Evolutionary conservation across 2,113 vertebrate species (phyloP).

Genomic region (Brienomyrus brachyistius): DNA sequence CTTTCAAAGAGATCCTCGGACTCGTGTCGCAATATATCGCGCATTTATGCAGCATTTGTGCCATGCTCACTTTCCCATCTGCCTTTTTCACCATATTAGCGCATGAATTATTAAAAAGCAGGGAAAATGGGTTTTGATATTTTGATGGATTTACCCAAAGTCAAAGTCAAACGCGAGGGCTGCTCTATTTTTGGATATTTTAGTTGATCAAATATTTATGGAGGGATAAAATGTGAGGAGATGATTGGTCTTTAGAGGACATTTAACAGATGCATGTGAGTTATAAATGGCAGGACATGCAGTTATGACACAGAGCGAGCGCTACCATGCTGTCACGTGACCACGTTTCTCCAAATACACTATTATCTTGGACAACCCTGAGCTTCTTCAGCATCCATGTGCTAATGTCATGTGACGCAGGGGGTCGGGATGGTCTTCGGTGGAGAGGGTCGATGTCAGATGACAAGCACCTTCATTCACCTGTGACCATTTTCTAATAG

Average conservation of each 20-base stretch:
- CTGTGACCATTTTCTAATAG: background rate
- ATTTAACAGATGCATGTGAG: constrained; percentile 2
- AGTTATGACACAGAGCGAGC: background rate
- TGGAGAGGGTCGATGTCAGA: background rate
- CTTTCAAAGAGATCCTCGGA: background rate
- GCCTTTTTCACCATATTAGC: background rate
- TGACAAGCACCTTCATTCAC: background rate
- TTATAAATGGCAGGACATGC: background rate
- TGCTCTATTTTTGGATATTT: background rate
- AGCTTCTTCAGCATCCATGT: background rate
- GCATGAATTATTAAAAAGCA: constrained; percentile 25
- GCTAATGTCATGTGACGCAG: background rate
- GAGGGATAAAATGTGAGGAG: constrained; percentile 7
- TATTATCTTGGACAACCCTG: background rate
- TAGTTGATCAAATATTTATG: constrained; percentile 20
- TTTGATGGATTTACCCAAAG: constrained; percentile 19
- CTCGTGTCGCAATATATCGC: background rate
- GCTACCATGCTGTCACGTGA: background rate
- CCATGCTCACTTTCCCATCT: background rate
- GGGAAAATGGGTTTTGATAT: constrained; percentile 20
- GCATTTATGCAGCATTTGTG: background rate
- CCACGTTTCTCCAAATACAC: background rate
- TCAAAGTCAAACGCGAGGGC: constrained; percentile 8
- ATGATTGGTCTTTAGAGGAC: background rate
- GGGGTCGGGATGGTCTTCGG: background rate